Conservation (phyloP, 2,113 vertebrate species). For the Podarcis muralis region DNA sequence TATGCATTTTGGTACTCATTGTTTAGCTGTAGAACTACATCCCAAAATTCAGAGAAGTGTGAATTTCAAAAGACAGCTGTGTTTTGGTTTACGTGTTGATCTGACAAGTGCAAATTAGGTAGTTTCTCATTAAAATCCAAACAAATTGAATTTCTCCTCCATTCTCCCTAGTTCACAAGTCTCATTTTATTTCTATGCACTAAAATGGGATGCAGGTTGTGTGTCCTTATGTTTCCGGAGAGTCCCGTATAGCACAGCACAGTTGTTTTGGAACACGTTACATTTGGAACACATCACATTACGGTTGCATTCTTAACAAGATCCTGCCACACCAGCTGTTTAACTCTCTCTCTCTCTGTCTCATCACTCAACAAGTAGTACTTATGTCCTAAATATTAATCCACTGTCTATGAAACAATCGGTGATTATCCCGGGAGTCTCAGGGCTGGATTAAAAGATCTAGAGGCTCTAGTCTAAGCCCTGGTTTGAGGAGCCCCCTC, state of each 20-base stretch:
- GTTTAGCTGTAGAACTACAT: too few relatives aligned
- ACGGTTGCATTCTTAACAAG: not conserved
- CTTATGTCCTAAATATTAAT: slow-evolving; percentile 31
- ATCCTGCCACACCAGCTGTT: not conserved
- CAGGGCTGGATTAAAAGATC: slow-evolving; percentile 24
- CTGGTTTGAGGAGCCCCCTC: slow-evolving; percentile 1
- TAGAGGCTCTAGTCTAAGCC: slow-evolving; percentile 7
- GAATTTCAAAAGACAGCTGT: too few relatives aligned
- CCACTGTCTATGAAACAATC: not conserved
- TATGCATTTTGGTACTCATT: too few relatives aligned
- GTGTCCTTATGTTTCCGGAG: not conserved
- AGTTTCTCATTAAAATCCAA: too few relatives aligned
- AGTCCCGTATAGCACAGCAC: not conserved
- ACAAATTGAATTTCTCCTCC: too few relatives aligned
- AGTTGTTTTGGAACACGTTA: not conserved
- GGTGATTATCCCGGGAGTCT: slow-evolving; percentile 18
- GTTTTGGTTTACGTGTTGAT: too few relatives aligned
- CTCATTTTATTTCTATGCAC: not conserved
- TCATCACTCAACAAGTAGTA: not conserved
- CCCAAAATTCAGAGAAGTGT: too few relatives aligned
- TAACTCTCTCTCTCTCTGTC: not conserved
- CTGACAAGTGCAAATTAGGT: too few relatives aligned
- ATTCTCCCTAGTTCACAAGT: too few relatives aligned
- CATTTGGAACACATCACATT: not conserved
- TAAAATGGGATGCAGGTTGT: not conserved